Conservation (phyloP, 2,113 vertebrate genomes). For the Sturnus vulgaris region DNA sequence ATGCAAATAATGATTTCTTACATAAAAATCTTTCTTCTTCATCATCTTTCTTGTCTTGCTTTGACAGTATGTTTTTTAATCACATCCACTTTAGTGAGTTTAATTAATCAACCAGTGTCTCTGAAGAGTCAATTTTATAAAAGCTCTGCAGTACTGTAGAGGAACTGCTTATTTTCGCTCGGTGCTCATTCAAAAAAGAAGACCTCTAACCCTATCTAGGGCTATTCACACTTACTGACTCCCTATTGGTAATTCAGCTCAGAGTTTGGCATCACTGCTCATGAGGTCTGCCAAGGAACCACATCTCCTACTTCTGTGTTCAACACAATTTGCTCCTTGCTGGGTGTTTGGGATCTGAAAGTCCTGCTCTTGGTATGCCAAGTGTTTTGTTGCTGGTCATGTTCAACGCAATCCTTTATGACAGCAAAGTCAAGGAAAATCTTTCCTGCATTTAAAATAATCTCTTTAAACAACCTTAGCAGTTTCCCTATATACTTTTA, state of each 20-base stretch:
- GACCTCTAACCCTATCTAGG: constrained; percentile 47
- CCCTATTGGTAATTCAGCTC: constrained; percentile 48
- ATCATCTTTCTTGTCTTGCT: constrained; percentile 13
- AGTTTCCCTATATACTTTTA: neutral
- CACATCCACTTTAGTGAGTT: constrained; percentile 24
- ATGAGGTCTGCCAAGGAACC: constrained; percentile 55
- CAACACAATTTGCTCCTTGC: constrained; percentile 63
- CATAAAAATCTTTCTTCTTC: constrained; percentile 24
- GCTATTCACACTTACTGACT: constrained; percentile 49
- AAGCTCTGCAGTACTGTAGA: neutral
- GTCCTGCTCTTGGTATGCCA: constrained; percentile 38
- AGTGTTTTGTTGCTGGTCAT: constrained; percentile 49
- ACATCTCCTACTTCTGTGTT: constrained; percentile 52
- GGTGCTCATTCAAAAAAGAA: neutral
- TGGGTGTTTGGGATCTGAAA: constrained; percentile 53
- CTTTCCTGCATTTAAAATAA: constrained; percentile 6
- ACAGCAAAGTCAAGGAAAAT: constrained; percentile 45
- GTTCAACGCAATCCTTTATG: constrained; percentile 43
- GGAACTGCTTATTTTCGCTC: neutral
- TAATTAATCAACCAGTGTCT: constrained; percentile 50
- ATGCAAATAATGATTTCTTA: constrained; percentile 40
- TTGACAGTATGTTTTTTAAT: constrained; percentile 46
- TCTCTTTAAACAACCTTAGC: neutral
- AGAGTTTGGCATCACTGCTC: constrained; percentile 36
- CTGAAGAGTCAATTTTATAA: constrained; percentile 26